phyloP scores from a whole-genome alignment of 2,888 invertebrate genomes.

The Brachyptera putata region DNA sequence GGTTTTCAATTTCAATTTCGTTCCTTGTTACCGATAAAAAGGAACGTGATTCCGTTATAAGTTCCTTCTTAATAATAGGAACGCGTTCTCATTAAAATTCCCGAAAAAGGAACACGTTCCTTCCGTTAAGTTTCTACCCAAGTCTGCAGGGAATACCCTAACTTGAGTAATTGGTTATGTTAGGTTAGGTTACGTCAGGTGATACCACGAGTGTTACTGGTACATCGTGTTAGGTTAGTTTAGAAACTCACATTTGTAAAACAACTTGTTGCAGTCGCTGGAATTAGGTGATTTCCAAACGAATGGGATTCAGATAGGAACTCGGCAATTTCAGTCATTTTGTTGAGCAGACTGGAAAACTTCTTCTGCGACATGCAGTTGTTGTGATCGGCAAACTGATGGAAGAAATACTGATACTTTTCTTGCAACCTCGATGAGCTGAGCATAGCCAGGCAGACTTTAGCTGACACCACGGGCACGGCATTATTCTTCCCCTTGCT shows the following conservation, averaged over 20 bases:
- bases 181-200: no score
- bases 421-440: slow-evolving; percentile 61
- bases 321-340: slow-evolving; percentile 57
- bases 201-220: no score
- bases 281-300: slow-evolving; percentile 59
- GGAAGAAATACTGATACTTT: slow-evolving; percentile 62
- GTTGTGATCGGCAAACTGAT: slow-evolving; percentile 69
- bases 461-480: slow-evolving; percentile 63
- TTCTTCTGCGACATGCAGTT: slow-evolving; percentile 64
- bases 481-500: slow-evolving; percentile 57
- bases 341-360: slow-evolving; percentile 57
- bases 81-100: no score
- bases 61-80: no score
- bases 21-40: no score
- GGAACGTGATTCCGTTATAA: no score
- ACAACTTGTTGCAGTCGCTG: slow-evolving; percentile 59
- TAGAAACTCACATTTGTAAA: slow-evolving; percentile 64
- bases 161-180: no score
- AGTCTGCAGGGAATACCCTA: no score
- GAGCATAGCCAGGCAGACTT: slow-evolving; percentile 62
- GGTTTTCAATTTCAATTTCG: no score
- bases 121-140: no score
- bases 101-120: no score
- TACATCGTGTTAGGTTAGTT: no score
- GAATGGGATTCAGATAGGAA: slow-evolving; percentile 59